These are phyloP conservation scores for Candoia aspera DNA, from an alignment of 2,113 vertebrate genomes.

Conservation along the genomic window DNA sequence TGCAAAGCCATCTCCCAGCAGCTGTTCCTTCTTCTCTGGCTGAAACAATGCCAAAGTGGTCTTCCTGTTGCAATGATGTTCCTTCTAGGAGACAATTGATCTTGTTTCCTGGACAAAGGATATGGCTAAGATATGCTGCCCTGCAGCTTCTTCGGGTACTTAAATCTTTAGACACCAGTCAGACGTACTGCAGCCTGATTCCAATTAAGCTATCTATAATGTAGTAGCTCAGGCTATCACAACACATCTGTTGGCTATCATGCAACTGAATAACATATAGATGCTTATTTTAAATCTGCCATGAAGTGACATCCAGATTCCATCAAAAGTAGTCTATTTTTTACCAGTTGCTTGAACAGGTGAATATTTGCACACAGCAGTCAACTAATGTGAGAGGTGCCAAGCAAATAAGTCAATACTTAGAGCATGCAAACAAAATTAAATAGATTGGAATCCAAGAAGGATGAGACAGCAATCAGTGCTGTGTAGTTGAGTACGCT, in stretches of 20 bases:
- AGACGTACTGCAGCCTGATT: not conserved
- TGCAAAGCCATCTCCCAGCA: not conserved
- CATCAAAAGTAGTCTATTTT: conserved; percentile 38
- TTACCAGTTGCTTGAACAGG: conserved; percentile 39
- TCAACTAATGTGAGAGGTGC: conserved; percentile 28
- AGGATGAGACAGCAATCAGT: conserved; percentile 46
- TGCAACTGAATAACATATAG: not conserved
- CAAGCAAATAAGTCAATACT: conserved; percentile 40
- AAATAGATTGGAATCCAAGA: conserved; percentile 59
- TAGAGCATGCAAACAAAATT: conserved; percentile 52
- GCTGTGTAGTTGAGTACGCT: conserved; percentile 53
- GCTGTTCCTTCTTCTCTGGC: not conserved
- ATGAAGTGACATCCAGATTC: conserved; percentile 34
- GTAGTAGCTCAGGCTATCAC: not conserved
- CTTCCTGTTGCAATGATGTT: not conserved
- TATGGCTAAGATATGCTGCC: not conserved
- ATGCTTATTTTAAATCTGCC: conserved; percentile 43
- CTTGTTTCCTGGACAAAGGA: not conserved
- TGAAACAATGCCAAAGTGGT: not conserved
- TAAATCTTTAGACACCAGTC: conserved; percentile 5
- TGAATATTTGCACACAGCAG: conserved; percentile 44
- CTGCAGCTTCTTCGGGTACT: not conserved
- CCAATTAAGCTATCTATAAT: conserved; percentile 13
- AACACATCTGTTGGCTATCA: conserved; percentile 26
- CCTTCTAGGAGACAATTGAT: not conserved